These are phyloP conservation scores for Coenonympha glycerion DNA, from an alignment of 2,888 invertebrate genomes.

Conservation along the genomic window DNA sequence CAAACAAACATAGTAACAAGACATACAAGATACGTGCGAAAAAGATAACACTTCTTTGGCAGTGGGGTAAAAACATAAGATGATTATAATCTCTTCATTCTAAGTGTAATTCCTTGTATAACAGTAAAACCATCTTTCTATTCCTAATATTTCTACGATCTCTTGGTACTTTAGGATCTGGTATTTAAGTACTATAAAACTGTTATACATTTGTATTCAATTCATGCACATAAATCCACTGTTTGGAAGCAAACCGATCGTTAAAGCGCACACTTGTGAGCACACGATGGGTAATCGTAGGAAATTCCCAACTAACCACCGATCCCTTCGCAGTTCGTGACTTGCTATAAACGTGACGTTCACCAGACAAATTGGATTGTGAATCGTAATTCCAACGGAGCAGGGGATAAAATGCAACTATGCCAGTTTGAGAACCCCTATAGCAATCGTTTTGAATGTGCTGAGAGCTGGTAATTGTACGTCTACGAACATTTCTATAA, in stretches of 20 bases:
- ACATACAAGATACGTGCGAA: too few species aligned
- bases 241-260: neutral
- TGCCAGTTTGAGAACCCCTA: neutral
- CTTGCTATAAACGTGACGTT: constrained; percentile 15
- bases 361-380: constrained; percentile 9
- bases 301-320: constrained; percentile 24
- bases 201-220: neutral
- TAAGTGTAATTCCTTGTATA: too few species aligned
- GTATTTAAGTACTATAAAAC: too few species aligned
- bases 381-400: constrained; percentile 1
- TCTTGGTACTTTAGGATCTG: too few species aligned
- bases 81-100: too few species aligned
- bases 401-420: neutral
- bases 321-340: constrained; percentile 19
- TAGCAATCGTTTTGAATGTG: neutral
- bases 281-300: constrained; percentile 21
- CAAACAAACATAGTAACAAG: too few species aligned
- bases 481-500: neutral
- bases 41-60: too few species aligned
- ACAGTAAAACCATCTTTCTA: too few species aligned
- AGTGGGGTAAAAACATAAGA: too few species aligned
- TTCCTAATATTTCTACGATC: too few species aligned
- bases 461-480: neutral
- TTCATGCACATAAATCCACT: neutral
- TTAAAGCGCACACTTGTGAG: constrained; percentile 15